Conservation (phyloP, 2,797 vertebrate species). For the Gadopsis marmoratus region DNA sequence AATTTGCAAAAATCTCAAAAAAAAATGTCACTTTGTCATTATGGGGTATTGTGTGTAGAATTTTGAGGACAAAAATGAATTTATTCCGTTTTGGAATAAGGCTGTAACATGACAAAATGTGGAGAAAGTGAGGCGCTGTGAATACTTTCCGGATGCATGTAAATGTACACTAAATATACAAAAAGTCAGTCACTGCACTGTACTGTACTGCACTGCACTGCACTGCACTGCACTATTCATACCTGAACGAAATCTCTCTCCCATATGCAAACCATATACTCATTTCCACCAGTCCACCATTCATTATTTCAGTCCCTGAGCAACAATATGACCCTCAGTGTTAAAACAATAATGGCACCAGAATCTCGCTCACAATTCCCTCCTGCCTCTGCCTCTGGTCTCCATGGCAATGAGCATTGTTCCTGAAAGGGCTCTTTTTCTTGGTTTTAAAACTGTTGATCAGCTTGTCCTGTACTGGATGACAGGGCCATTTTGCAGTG, state of each 20-base stretch:
- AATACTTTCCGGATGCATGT: too few relatives aligned
- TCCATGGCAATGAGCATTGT: conserved; percentile 35
- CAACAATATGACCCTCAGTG: not conserved
- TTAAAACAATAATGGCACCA: conserved; percentile 8
- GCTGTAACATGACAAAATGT: too few relatives aligned
- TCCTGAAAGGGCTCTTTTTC: conserved; percentile 1
- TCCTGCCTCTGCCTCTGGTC: conserved; percentile 17
- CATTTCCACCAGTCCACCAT: not conserved
- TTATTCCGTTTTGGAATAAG: too few relatives aligned
- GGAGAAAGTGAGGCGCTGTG: too few relatives aligned
- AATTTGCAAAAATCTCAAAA: too few relatives aligned
- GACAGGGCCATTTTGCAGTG: not conserved
- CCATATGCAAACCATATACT: not conserved
- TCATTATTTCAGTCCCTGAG: not conserved
- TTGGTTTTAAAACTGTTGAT: not conserved
- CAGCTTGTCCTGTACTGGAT: not conserved
- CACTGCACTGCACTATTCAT: not conserved
- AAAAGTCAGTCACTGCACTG: too few relatives aligned
- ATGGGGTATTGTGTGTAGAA: too few relatives aligned
- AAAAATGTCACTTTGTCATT: too few relatives aligned
- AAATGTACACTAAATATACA: too few relatives aligned
- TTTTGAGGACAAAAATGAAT: too few relatives aligned
- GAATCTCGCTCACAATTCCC: conserved; percentile 17
- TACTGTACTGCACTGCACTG: too few relatives aligned
- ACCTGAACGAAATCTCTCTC: too few relatives aligned